Evolutionary conservation across 1,140 invertebrate genomes (phyloP), one percentile per base, ranked within the genome.

Genomic region (Lasioglossum baleicum): DNA sequence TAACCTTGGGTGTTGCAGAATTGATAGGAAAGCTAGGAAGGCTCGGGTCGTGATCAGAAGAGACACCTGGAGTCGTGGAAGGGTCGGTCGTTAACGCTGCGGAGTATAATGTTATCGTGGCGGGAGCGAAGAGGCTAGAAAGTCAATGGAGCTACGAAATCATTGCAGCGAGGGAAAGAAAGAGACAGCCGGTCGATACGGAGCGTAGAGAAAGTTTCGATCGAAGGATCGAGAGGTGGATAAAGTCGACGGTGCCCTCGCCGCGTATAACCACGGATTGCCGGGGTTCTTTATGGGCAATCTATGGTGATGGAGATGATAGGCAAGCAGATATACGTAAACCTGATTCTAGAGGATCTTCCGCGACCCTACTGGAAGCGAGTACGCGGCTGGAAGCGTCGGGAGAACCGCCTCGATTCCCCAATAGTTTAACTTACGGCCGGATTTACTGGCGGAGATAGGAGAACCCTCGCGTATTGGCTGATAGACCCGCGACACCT

Each of bases 291-390:
- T 93, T 93, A 93, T 93, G 92, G 92, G 88, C 92, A 93, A 93
- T 93, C 92, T 92, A 93, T 93, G 92, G 92, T 93, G 92, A 93
- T 93, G 91, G 92, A 92, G 89, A 93, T 93, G 92, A 93, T 93
- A 92, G 92, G 91, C 90, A 90, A 92, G 84, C 88, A 91, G 90
- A 92, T 93, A 92, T 92, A 93, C 90, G 89, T 92, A 90, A 92
- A 93, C 90, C 91, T 92, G 91, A 93, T 92, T 93, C 89, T 86
- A 73, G 80, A 88, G 90, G 90, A 92, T 91, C 90, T 90, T 84
- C 83, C 82, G 79, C 87, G 87, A 90, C 87, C 87, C 89, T 67
- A 83, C 79, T 81, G 70, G 81, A 82, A 82, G 73, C 51, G 79
- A 71, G 80, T 72, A 80, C 48, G 75, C 75, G 79, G 75, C 76